Conservation (phyloP, 2,797 vertebrate genomes). For the Myotis planiceps region DNA sequence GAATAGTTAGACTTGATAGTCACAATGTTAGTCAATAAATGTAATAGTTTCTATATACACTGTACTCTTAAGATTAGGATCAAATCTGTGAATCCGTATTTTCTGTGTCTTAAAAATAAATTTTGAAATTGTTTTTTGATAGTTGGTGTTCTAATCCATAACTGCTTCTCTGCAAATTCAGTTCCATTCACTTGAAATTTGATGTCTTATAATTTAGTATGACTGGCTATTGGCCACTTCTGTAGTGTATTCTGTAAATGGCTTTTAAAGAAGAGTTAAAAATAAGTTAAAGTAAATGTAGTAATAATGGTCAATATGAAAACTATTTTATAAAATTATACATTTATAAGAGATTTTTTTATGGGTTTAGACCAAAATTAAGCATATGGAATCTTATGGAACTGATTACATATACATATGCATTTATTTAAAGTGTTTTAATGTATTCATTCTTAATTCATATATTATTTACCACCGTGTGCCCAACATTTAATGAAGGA, state of each 20-base stretch:
- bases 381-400: not conserved
- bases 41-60: not conserved
- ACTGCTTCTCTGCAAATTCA: not conserved
- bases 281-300: slow-evolving; percentile 2
- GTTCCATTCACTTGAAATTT: not conserved
- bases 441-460: not conserved
- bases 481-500: not conserved
- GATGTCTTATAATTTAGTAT: not conserved
- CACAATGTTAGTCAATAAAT: not conserved
- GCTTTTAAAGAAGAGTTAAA: not conserved
- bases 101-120: slow-evolving; percentile 41
- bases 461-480: not conserved
- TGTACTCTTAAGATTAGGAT: not conserved
- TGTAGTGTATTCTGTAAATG: not conserved
- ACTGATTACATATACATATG: not conserved
- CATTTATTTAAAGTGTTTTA: not conserved
- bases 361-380: not conserved
- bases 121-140: not conserved
- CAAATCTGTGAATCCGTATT: not conserved
- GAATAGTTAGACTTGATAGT: not conserved
- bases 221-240: not conserved
- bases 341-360: not conserved
- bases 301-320: not conserved
- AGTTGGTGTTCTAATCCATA: not conserved
- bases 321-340: slow-evolving; percentile 30